Evolutionary conservation across 2,888 invertebrate genomes (phyloP).

Genomic region (Tubiluchus corallicola): DNA sequence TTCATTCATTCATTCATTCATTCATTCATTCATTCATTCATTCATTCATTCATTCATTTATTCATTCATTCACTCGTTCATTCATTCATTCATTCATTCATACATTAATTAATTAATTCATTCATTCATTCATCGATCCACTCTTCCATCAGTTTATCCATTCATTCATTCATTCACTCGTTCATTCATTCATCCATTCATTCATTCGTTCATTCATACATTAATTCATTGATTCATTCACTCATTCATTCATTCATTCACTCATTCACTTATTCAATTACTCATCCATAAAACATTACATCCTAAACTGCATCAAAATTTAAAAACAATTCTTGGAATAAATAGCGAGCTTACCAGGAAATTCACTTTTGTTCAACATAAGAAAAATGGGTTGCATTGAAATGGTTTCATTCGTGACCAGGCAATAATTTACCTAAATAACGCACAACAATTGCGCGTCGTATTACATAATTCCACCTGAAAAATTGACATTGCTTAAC

Average conservation of each 20-base stretch:
- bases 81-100: conserved; percentile 1
- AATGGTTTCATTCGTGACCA: no score
- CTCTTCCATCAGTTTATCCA: not conserved
- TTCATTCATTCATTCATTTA: conserved; percentile 4
- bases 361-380: no score
- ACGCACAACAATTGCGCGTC: no score
- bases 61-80: not conserved
- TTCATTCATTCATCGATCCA: conserved; percentile 1
- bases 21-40: conserved; percentile 7
- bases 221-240: not conserved
- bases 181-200: conserved; percentile 3
- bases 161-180: not conserved
- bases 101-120: no score
- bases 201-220: conserved; percentile 1
- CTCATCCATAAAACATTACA: no score
- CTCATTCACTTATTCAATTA: conserved; percentile 1
- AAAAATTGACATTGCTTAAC: no score
- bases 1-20: conserved; percentile 7
- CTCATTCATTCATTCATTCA: not conserved
- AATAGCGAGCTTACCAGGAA: no score
- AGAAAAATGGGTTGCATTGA: no score
- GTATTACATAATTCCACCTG: no score
- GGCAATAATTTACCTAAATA: no score
- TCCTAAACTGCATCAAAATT: no score
- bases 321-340: no score